Conservation (phyloP, 2,888 invertebrate genomes). For the Nymphalis polychloros region DNA sequence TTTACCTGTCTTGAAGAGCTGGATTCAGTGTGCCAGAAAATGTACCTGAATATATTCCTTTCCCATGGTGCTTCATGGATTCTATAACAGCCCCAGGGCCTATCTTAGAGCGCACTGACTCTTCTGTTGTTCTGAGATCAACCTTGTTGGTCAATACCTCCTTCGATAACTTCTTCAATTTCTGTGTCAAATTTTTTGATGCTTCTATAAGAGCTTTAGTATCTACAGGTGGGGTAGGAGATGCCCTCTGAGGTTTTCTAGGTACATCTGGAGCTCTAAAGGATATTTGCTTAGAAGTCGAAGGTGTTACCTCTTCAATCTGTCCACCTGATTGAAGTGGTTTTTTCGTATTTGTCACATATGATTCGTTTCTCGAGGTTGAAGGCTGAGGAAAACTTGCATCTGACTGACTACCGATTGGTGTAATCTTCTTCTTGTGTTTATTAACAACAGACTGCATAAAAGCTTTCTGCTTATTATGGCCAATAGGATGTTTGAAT, state of each 20-base stretch:
- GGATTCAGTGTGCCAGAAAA: slow-evolving; percentile 97
- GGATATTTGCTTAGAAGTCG: slow-evolving; percentile 66
- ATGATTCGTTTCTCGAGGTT: slow-evolving; percentile 70
- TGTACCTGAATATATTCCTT: slow-evolving; percentile 97
- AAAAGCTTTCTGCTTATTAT: slow-evolving; percentile 77
- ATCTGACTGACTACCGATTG: slow-evolving; percentile 52
- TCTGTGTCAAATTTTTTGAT: slow-evolving; percentile 94
- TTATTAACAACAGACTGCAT: slow-evolving; percentile 79
- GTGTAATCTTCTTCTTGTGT: slow-evolving; percentile 75
- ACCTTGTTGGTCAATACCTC: slow-evolving; percentile 90
- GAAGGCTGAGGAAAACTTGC: slow-evolving; percentile 63
- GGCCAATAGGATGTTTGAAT: slow-evolving; percentile 75
- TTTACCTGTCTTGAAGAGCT: slow-evolving; percentile 91
- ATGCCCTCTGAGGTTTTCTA: slow-evolving; percentile 63
- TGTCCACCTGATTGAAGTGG: slow-evolving; percentile 63
- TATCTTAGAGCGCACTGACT: slow-evolving; percentile 72
- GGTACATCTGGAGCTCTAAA: slow-evolving; percentile 68
- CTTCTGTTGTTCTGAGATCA: slow-evolving; percentile 73
- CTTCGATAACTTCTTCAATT: slow-evolving; percentile 92
- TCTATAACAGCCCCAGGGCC: slow-evolving; percentile 91
- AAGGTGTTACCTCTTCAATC: slow-evolving; percentile 63
- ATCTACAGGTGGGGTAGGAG: slow-evolving; percentile 78
- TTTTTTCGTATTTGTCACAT: slow-evolving; percentile 66
- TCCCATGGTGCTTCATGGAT: slow-evolving; percentile 95
- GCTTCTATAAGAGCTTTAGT: slow-evolving; percentile 92